Conservation (phyloP, 1,140 invertebrate species). For the Panonychus citri region DNA sequence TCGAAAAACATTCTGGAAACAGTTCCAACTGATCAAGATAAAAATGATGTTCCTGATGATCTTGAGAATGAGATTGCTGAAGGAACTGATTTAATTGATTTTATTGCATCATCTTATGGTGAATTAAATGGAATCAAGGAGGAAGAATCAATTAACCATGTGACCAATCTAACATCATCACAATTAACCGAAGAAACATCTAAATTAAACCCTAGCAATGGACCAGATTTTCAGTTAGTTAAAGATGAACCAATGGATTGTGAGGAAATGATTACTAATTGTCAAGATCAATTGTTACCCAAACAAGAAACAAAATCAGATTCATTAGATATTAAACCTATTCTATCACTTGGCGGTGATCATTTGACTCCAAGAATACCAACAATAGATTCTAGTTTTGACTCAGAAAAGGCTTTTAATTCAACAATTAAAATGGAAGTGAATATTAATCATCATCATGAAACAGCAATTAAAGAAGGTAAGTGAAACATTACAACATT, state of each 20-base stretch:
- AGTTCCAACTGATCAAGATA: background rate
- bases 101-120: background rate
- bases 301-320: background rate
- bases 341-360: too few relatives aligned
- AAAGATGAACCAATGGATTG: background rate
- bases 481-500: background rate
- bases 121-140: background rate
- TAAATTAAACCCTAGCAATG: background rate
- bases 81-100: conserved; percentile 3
- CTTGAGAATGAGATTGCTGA: background rate
- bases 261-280: background rate
- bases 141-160: background rate
- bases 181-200: background rate
- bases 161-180: background rate
- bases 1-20: background rate
- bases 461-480: background rate
- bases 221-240: background rate
- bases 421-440: background rate
- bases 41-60: conserved; percentile 1
- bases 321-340: background rate
- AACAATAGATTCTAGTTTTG: too few relatives aligned
- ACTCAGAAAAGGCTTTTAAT: too few relatives aligned
- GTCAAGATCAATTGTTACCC: background rate
- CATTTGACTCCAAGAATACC: too few relatives aligned
- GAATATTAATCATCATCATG: background rate